These are phyloP conservation scores for Micromussa lordhowensis DNA, from an alignment of 92 coral and sea anemone species.

Conservation along the genomic window DNA sequence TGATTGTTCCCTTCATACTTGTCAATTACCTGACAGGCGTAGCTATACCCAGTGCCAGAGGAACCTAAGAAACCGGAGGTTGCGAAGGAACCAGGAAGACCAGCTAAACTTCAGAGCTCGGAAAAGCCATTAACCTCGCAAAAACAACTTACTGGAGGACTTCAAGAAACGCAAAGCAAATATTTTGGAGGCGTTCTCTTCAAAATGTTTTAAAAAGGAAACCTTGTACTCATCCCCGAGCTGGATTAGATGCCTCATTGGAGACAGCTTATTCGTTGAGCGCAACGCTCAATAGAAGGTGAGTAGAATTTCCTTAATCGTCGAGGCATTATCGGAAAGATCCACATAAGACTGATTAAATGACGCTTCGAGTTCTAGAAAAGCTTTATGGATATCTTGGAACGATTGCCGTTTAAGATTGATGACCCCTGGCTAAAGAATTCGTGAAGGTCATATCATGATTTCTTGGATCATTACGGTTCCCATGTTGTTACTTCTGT, in stretches of 20 bases:
- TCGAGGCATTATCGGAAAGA: background rate
- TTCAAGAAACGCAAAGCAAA: background rate
- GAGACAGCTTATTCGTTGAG: conserved; percentile 18
- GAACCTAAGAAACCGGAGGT: no score
- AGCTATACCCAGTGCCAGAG: no score
- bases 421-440: background rate
- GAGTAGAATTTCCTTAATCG: background rate
- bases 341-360: conserved; percentile 23
- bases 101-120: background rate
- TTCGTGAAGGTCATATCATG: conserved; percentile 29
- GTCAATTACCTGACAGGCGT: background rate
- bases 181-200: background rate
- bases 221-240: conserved; percentile 14
- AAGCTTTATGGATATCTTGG: conserved; percentile 13
- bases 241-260: conserved; percentile 2
- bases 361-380: background rate
- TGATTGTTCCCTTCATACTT: background rate
- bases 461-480: conserved; percentile 37
- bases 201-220: background rate
- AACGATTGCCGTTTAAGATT: conserved; percentile 19
- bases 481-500: conserved; percentile 40
- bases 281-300: background rate
- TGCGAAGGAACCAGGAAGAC: background rate
- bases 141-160: background rate
- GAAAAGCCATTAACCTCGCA: background rate